These are phyloP conservation scores for Iselma pallidipennis DNA, from an alignment of 2,888 invertebrate species.

Conservation along the genomic window DNA sequence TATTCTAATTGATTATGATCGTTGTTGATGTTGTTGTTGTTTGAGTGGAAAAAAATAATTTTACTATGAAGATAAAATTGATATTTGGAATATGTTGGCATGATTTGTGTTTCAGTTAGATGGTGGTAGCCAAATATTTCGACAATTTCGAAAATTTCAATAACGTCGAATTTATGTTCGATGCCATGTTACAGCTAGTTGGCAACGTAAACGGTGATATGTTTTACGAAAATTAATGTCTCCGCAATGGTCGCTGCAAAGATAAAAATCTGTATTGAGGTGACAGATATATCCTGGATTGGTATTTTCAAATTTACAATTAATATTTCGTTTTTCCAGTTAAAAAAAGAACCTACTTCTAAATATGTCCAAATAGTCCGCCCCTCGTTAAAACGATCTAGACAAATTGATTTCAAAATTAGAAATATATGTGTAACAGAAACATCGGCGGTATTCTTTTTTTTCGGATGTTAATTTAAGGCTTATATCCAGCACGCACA, in stretches of 20 bases:
- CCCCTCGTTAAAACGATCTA: not conserved
- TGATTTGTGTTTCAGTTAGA: too few relatives aligned
- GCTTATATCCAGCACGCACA: not conserved
- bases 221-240: not conserved
- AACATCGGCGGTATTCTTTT: not conserved
- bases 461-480: not conserved
- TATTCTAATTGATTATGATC: too few relatives aligned
- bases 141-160: constrained; percentile 1
- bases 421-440: not conserved
- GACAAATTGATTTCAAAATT: constrained; percentile 1
- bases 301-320: not conserved
- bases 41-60: too few relatives aligned
- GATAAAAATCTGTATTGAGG: not conserved
- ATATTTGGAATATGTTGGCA: too few relatives aligned
- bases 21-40: too few relatives aligned
- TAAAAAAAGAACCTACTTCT: not conserved
- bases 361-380: not conserved
- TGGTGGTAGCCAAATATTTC: not conserved
- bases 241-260: not conserved
- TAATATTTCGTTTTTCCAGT: not conserved
- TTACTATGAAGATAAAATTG: too few relatives aligned
- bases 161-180: not conserved
- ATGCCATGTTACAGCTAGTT: not conserved
- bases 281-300: not conserved
- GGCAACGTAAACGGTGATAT: not conserved